Base-by-base conservation (phyloP, 1,140 invertebrate genomes). In the Pararge aegeria region DNA sequence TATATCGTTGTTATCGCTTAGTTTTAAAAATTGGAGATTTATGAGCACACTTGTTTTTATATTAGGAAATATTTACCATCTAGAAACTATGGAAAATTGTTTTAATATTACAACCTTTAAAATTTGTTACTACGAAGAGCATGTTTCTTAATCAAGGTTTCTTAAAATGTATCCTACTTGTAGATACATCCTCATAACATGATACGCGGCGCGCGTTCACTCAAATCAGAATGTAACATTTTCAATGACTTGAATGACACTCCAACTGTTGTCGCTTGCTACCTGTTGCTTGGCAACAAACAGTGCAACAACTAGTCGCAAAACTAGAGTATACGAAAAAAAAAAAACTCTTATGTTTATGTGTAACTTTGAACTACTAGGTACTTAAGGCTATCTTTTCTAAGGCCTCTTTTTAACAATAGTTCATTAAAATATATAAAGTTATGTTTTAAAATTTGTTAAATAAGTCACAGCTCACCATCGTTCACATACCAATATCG, bases 351-450 rank as follows among this genome's bases (percentile, higher is more conserved):
- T n/a, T n/a, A n/a, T n/a, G n/a, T n/a, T n/a, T n/a, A n/a, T 30
- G 29, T 18, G 5, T 16, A 16, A 16, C 5, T 40, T 40, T 16
- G 5, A 40, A 16, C n/a, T n/a, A 24, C 38, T 40, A 40, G 1
- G 3, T 40, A 40, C 15, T 15, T 40, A 40, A 40, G 38, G 38
- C 38, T 40, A 16, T 40, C 13, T 18, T 40, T 40, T 40, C 13
- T 40, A 40, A 40, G 38, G 38, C 38, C 9, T 40, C 38, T 40
- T 40, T 40, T 40, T 40, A 18, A 2, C 38, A 40, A 16, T 40
- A 15, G n/a, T 13, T 40, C 2, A 37, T n/a, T n/a, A 37, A 37
- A 37, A 5, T 37, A 4, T 5, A 12, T 7, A 24, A 7, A 24
- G 24, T 24, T 4, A n/a, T n/a, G n/a, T 30, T 30, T 5, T 34